These are phyloP conservation scores for Spea multiplicata DNA, from an alignment of 2,113 vertebrate species.

Conservation along the genomic window DNA sequence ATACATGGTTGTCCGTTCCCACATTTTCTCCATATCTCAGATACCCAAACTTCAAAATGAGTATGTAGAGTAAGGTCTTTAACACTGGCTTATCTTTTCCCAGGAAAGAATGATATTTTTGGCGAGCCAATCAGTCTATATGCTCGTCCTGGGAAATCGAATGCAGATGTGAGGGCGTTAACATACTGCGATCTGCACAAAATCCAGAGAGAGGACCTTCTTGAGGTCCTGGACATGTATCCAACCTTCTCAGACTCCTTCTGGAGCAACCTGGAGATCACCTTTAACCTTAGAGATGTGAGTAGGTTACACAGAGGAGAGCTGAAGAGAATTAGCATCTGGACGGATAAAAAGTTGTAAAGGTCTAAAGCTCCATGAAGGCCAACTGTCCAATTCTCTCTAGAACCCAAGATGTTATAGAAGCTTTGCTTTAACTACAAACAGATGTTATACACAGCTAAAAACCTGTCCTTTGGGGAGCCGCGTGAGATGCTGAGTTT, in stretches of 20 bases:
- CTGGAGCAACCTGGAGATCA: conserved; percentile 96
- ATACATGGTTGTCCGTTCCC: no score
- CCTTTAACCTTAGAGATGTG: conserved; percentile 95
- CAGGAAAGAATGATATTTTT: conserved; percentile 96
- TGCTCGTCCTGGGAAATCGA: conserved; percentile 86
- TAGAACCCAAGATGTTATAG: no score
- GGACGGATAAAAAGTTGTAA: no score
- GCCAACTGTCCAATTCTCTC: no score
- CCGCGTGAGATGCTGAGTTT: no score
- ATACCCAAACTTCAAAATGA: no score
- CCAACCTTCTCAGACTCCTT: conserved; percentile 89
- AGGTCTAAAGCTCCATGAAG: no score
- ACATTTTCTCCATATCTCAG: no score
- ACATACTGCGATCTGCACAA: conserved; percentile 97
- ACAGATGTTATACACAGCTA: no score
- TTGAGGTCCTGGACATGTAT: conserved; percentile 96
- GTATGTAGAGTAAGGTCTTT: not conserved
- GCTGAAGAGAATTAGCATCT: no score
- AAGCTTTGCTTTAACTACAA: no score
- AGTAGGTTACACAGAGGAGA: conserved; percentile 55
- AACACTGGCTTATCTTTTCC: not conserved
- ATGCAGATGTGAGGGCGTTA: conserved; percentile 84
- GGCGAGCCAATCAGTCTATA: conserved; percentile 90
- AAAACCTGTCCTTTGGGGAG: no score
- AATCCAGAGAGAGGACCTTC: conserved; percentile 89